Conservation (phyloP, 2,888 invertebrate species). For the Odontomyia ornata region DNA sequence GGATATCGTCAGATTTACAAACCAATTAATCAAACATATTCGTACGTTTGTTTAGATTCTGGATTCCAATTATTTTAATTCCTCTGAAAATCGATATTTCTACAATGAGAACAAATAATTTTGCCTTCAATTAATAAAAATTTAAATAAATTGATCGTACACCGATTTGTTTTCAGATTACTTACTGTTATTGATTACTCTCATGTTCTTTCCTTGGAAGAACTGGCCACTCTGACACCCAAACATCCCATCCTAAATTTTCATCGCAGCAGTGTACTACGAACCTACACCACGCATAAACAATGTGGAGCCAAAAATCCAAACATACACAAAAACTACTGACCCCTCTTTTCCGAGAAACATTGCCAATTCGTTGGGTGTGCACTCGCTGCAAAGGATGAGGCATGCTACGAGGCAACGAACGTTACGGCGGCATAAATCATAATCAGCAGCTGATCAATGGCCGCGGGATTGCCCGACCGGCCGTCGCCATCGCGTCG, state of each 20-base stretch:
- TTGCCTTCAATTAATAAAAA: too few species aligned
- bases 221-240: too few species aligned
- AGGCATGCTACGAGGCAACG: not conserved
- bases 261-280: not conserved
- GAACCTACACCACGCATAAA: slow-evolving; percentile 12
- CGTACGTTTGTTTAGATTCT: too few species aligned
- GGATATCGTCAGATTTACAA: too few species aligned
- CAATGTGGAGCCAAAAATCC: not conserved
- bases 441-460: slow-evolving; percentile 36
- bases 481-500: slow-evolving; percentile 16
- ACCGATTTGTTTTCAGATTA: too few species aligned
- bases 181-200: too few species aligned
- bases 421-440: slow-evolving; percentile 32
- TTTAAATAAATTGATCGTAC: too few species aligned
- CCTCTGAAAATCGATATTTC: too few species aligned
- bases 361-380: not conserved
- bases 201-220: too few species aligned
- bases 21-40: too few species aligned
- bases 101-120: too few species aligned
- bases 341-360: slow-evolving; percentile 19
- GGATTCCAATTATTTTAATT: too few species aligned
- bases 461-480: not conserved
- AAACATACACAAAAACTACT: slow-evolving; percentile 3
- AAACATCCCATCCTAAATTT: not conserved
- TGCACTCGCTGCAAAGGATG: not conserved